Evolutionary conservation across 1,140 invertebrate genomes (phyloP).

Genomic region (Cardiocondyla obscurior): DNA sequence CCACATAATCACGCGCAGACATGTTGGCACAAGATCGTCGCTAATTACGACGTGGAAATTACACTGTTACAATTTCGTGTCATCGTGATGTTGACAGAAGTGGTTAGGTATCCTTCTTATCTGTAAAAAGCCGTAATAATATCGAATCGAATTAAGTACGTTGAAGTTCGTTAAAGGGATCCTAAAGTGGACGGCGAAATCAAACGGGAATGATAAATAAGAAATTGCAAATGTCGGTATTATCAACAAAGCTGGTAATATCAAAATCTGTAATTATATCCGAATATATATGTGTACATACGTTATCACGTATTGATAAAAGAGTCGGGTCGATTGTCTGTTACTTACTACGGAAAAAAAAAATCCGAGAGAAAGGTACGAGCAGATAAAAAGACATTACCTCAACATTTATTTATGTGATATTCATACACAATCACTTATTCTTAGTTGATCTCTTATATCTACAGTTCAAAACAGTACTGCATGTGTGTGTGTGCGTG

Average conservation of each 20-base stretch:
- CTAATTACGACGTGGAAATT: slow-evolving; percentile 11
- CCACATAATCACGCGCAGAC: slow-evolving; percentile 77
- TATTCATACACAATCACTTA: slow-evolving; percentile 22
- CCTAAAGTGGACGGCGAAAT: slow-evolving; percentile 14
- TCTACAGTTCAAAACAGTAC: slow-evolving; percentile 31
- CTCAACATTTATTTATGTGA: slow-evolving; percentile 40
- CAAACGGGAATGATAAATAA: too few relatives aligned
- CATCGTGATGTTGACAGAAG: slow-evolving; percentile 25
- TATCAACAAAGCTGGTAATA: too few relatives aligned
- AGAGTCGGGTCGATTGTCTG: neutral
- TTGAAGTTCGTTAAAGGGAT: slow-evolving; percentile 24
- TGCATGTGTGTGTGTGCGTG: neutral
- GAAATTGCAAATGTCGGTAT: too few relatives aligned
- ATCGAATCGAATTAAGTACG: neutral
- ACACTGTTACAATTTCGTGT: slow-evolving; percentile 10
- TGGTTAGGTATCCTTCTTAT: too few relatives aligned
- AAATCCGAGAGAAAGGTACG: neutral
- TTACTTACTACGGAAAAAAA: neutral
- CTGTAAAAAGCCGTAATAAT: too few relatives aligned
- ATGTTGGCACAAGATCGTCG: slow-evolving; percentile 66
- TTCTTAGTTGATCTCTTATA: slow-evolving; percentile 14
- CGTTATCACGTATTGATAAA: neutral
- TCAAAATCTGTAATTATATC: too few relatives aligned
- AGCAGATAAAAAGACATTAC: slow-evolving; percentile 3
- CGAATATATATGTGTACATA: too few relatives aligned